Percentiles rank a stretch among this genome's conserved stretches.
Evolutionary conservation across 2,113 vertebrate genomes (phyloP).

Genomic region (Centropus bengalensis): DNA sequence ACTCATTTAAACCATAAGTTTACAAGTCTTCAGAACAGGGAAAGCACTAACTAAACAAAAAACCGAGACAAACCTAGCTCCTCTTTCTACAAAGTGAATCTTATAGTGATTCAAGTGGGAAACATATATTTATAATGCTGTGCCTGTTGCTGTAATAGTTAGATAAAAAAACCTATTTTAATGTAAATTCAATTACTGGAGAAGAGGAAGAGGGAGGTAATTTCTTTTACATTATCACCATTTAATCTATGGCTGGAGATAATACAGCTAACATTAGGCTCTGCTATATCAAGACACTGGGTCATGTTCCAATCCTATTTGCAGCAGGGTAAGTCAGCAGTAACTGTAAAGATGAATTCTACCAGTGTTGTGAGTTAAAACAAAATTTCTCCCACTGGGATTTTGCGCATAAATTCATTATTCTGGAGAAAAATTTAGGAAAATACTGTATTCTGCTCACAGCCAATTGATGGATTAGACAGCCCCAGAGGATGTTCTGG

Average conservation of each 20-base stretch:
- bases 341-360: not conserved
- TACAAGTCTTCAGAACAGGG: not conserved
- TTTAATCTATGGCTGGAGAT: not conserved
- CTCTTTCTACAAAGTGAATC: not conserved
- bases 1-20: not conserved
- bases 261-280: not conserved
- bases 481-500: not conserved
- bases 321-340: not conserved
- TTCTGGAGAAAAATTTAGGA: not conserved
- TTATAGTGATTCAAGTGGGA: not conserved
- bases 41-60: not conserved
- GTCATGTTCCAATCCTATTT: not conserved
- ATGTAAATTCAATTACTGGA: not conserved
- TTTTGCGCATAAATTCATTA: not conserved
- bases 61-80: not conserved
- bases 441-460: not conserved
- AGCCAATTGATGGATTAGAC: slow-evolving; percentile 23
- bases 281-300: not conserved
- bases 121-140: not conserved
- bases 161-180: not conserved
- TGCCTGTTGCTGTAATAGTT: not conserved
- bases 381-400: not conserved
- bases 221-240: not conserved
- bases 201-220: not conserved
- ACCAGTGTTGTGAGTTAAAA: not conserved